phyloP scores from a whole-genome alignment of 2,797 vertebrate species.

The Gambusia yucatana region DNA sequence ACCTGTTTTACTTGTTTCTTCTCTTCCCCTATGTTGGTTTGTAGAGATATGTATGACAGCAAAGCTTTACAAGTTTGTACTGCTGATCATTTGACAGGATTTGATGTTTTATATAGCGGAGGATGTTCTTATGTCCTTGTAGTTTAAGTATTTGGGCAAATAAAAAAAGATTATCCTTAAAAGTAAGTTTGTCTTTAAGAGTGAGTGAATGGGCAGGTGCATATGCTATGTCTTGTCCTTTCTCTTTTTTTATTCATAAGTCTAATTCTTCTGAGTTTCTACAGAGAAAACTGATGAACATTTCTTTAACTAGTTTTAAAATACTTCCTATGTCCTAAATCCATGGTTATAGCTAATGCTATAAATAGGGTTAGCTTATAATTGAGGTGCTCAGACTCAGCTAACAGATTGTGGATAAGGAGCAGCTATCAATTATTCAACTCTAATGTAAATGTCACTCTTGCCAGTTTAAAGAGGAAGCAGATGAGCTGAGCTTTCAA shows the following conservation, averaged over 20 bases:
- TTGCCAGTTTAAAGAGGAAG: constrained; percentile 3
- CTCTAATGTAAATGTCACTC: constrained; percentile 17
- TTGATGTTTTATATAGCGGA: constrained; percentile 88
- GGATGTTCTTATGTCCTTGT: constrained; percentile 86
- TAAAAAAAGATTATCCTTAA: constrained; percentile 81
- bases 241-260: neutral
- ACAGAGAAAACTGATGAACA: neutral
- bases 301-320: neutral
- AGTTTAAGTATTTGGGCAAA: constrained; percentile 87
- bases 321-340: neutral
- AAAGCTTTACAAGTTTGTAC: constrained; percentile 87
- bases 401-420: constrained; percentile 26
- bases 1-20: constrained; percentile 77
- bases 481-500: constrained; percentile 15
- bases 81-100: constrained; percentile 84
- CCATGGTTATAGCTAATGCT: neutral
- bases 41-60: constrained; percentile 79
- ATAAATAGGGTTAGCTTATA: neutral
- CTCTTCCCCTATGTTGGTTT: constrained; percentile 78
- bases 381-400: constrained; percentile 21
- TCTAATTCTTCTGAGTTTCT: neutral
- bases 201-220: neutral
- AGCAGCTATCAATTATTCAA: constrained; percentile 13
- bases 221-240: neutral
- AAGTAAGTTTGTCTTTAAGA: constrained; percentile 12